Evolutionary conservation across 1,140 invertebrate species (phyloP).

Genomic region (Rhyacophila brunnea): DNA sequence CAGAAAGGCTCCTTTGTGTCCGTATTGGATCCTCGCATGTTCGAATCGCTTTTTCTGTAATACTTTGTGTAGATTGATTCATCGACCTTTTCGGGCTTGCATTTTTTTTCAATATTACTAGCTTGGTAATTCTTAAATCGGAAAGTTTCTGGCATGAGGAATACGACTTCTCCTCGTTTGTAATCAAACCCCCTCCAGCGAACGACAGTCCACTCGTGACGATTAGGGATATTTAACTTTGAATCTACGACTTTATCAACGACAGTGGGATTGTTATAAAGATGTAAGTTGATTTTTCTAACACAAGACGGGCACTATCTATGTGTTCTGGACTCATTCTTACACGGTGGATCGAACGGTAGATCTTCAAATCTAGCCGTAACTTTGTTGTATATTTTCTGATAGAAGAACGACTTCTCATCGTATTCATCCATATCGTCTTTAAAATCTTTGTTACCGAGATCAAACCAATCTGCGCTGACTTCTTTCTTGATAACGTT

Average conservation of each 20-base stretch:
- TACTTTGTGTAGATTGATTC: constrained; percentile 75
- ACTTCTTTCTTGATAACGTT: constrained; percentile 43
- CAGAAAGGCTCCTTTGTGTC: constrained; percentile 76
- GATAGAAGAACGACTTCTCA: constrained; percentile 64
- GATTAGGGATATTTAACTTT: constrained; percentile 46
- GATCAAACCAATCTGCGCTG: constrained; percentile 50
- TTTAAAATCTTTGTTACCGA: constrained; percentile 49
- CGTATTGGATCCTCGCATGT: constrained; percentile 71
- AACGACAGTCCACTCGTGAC: constrained; percentile 48
- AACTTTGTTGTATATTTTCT: constrained; percentile 65
- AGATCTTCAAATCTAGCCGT: constrained; percentile 71
- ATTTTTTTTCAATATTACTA: constrained; percentile 38
- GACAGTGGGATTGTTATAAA: constrained; percentile 48
- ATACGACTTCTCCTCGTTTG: constrained; percentile 70
- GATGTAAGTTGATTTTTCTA: constrained; percentile 48
- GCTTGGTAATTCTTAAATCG: constrained; percentile 56
- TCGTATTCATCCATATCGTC: constrained; percentile 54
- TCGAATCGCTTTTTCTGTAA: constrained; percentile 70
- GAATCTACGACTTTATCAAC: constrained; percentile 44
- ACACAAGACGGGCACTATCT: constrained; percentile 56
- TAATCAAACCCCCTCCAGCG: constrained; percentile 60
- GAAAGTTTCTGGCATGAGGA: constrained; percentile 66
- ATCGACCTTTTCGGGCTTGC: constrained; percentile 60
- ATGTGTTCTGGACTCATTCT: constrained; percentile 47
- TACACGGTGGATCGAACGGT: constrained; percentile 48